phyloP scores from a whole-genome alignment of 2,113 vertebrate genomes.

The Puffinus mauretanicus region DNA sequence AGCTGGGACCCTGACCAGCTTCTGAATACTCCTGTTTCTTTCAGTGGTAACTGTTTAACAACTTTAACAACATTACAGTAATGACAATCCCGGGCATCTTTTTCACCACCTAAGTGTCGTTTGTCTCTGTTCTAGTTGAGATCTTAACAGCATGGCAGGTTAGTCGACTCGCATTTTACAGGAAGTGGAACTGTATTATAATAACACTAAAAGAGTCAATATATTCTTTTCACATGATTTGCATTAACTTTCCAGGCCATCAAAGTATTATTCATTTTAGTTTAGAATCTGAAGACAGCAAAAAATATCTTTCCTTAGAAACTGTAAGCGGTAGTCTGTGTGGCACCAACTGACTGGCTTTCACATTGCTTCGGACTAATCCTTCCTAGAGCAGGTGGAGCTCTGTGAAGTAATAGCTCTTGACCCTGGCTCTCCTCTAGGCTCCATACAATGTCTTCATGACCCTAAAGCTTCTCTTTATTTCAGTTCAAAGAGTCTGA shows the following conservation, averaged over 20 bases:
- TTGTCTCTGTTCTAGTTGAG: not conserved
- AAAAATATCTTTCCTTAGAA: not conserved
- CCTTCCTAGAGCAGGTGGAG: not conserved
- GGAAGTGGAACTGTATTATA: not conserved
- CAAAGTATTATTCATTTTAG: not conserved
- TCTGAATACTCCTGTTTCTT: not conserved
- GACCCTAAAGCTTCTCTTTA: constrained; percentile 11
- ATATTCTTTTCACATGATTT: not conserved
- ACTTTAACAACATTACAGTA: not conserved
- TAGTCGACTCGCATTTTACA: not conserved
- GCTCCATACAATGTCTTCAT: not conserved
- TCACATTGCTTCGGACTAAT: not conserved
- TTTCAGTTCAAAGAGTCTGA: not conserved
- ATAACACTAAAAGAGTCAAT: not conserved
- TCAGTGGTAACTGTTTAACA: not conserved
- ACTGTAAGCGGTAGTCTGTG: not conserved
- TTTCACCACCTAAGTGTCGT: not conserved
- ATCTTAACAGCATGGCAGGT: not conserved
- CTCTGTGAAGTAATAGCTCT: not conserved
- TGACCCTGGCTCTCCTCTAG: not conserved
- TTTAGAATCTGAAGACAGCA: not conserved
- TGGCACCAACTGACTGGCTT: not conserved
- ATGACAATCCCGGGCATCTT: not conserved
- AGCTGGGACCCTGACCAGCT: not conserved
- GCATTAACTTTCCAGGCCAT: not conserved